Percentiles rank a stretch among this genome's conserved stretches.
Evolutionary conservation across 2,113 vertebrate genomes (phyloP).

Genomic region (Ardeotis arabs): DNA sequence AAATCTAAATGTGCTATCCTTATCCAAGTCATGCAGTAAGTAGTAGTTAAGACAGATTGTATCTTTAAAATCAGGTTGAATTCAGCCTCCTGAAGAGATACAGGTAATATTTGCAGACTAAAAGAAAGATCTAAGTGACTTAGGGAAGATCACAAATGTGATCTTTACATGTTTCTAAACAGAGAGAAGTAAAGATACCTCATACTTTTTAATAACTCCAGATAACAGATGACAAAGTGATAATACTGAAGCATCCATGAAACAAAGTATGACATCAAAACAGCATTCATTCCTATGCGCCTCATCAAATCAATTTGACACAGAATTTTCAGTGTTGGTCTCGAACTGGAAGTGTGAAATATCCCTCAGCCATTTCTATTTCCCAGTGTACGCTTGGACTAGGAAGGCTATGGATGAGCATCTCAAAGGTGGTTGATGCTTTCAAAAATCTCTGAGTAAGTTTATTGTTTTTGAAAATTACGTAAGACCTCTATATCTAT

Average conservation of each 20-base stretch:
- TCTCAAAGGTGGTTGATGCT: not conserved
- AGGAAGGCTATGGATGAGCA: not conserved
- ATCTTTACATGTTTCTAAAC: not conserved
- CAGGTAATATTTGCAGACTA: not conserved
- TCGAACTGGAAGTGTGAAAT: not conserved
- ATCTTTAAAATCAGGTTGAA: not conserved
- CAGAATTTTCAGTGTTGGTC: not conserved
- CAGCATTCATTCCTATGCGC: not conserved
- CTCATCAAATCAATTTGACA: not conserved
- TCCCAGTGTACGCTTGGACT: not conserved
- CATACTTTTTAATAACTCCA: not conserved
- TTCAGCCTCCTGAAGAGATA: not conserved
- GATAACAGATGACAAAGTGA: not conserved
- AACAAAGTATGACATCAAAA: not conserved
- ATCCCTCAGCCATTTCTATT: not conserved
- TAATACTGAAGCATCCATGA: not conserved
- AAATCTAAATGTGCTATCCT: not conserved
- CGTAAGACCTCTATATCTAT: not conserved
- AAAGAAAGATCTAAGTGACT: not conserved
- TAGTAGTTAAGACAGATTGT: not conserved
- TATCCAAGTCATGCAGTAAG: not conserved
- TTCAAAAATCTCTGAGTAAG: not conserved
- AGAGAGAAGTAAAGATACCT: not conserved
- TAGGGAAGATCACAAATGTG: not conserved
- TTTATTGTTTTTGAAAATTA: not conserved